Evolutionary conservation across 2,113 vertebrate genomes (phyloP).

Genomic region (Balaeniceps rex): DNA sequence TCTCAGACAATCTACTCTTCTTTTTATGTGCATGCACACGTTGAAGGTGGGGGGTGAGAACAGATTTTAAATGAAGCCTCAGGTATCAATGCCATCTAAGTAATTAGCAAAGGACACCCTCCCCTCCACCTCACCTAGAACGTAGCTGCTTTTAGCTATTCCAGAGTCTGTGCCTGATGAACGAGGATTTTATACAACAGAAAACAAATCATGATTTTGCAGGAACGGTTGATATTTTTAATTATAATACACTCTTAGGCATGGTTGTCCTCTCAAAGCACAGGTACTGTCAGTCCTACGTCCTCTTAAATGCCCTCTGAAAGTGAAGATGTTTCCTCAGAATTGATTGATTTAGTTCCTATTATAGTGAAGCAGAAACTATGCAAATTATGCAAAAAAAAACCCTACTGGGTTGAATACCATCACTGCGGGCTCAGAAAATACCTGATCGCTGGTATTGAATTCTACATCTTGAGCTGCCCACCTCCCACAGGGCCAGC

Average conservation of each 20-base stretch:
- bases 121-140: background rate
- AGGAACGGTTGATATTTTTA: background rate
- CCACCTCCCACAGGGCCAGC: background rate
- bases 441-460: background rate
- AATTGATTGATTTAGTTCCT: background rate
- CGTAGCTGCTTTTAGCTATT: background rate
- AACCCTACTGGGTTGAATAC: background rate
- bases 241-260: background rate
- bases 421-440: background rate
- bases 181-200: background rate
- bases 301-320: background rate
- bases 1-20: background rate
- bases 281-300: background rate
- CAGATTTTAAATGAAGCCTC: background rate
- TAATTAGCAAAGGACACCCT: background rate
- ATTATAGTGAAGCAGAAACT: constrained; percentile 7
- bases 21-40: background rate
- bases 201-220: background rate
- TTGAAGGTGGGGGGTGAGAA: background rate
- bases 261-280: background rate
- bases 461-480: constrained; percentile 8
- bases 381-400: background rate
- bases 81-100: background rate
- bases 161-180: background rate
- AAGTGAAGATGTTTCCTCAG: background rate